Base-by-base conservation (phyloP, 2,113 vertebrate species). In the Xiphophorus maculatus region DNA sequence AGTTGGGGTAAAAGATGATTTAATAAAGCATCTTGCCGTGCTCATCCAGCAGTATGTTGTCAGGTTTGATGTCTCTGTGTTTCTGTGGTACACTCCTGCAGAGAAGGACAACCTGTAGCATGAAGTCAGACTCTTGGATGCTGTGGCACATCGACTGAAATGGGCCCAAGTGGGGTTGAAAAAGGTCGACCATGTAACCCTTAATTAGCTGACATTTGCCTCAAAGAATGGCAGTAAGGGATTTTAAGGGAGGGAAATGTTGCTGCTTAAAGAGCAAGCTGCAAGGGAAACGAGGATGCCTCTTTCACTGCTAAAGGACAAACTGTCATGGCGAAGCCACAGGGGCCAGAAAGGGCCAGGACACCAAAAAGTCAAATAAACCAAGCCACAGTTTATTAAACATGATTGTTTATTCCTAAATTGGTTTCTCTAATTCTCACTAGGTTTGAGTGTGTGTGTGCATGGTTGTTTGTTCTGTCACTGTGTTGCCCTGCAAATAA, bases 11-110 rank as follows among this genome's bases (percentile, higher is more conserved):
- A 13, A 33, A 7, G 5, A 6, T 27, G 13, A 71, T 42, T 48
- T 48, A 48, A 64, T 1, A 79, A 48, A 11, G 28, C 3, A 60
- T 91, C 97, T 97, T 89, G 98, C 97, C 97, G 0, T 96, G 95
- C 78, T 99, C 98, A 65, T 99, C 97, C 91, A 99, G 94, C 25
- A 99, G 94, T 89, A 99, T 96, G 89, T 99, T 99, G 94, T 99
- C 98, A 27, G 98, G 98, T 78, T 99, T 99, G 92, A 99, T 98
- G 85, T 33, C 65, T 48, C 65, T 48, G 66, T 70, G 69, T 63
- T 60, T 80, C 29, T 27, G 48, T 14, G 4, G 58, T 68, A 22
- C 61, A 28, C 5, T 66, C 35, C 19, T 25, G 29, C 63, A 71
- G 70, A 74, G 37, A 5, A 33, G 66, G 42, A 62, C 61, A 73